These are phyloP conservation scores for Leucoraja ocellata DNA, from an alignment of 2,797 vertebrate species.

Conservation along the genomic window DNA sequence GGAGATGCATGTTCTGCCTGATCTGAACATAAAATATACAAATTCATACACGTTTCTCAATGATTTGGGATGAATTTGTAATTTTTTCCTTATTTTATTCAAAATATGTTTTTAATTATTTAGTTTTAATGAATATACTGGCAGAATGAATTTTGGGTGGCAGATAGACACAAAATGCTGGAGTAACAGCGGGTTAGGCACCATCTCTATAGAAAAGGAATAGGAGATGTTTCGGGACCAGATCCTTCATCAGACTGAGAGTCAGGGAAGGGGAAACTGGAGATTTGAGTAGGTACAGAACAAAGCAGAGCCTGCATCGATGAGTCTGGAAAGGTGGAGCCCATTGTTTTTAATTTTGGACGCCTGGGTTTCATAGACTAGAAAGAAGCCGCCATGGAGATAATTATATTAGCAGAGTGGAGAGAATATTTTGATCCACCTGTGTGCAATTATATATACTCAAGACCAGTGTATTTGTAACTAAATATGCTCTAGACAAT, in stretches of 20 bases:
- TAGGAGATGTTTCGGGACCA: no score
- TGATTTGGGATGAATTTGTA: neutral
- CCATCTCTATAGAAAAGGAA: no score
- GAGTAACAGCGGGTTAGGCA: no score
- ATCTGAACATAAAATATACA: neutral
- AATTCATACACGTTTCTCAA: neutral
- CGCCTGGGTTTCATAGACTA: slow-evolving; percentile 48
- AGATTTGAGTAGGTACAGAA: no score
- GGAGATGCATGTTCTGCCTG: slow-evolving; percentile 1
- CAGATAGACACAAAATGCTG: no score
- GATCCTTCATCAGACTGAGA: no score
- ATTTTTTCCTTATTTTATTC: neutral
- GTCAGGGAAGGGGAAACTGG: no score
- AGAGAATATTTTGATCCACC: neutral
- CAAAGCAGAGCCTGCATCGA: no score
- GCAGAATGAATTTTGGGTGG: slow-evolving; percentile 56
- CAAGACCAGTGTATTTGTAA: neutral
- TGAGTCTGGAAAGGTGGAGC: no score
- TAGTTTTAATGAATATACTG: slow-evolving; percentile 53
- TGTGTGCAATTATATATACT: neutral
- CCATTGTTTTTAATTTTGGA: slow-evolving; percentile 48
- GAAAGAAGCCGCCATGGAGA: no score
- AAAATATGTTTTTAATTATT: slow-evolving; percentile 47
- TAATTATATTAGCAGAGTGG: neutral
- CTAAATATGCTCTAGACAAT: neutral